phyloP scores from a whole-genome alignment of 2,797 vertebrate species.

The Sebastes itinus region DNA sequence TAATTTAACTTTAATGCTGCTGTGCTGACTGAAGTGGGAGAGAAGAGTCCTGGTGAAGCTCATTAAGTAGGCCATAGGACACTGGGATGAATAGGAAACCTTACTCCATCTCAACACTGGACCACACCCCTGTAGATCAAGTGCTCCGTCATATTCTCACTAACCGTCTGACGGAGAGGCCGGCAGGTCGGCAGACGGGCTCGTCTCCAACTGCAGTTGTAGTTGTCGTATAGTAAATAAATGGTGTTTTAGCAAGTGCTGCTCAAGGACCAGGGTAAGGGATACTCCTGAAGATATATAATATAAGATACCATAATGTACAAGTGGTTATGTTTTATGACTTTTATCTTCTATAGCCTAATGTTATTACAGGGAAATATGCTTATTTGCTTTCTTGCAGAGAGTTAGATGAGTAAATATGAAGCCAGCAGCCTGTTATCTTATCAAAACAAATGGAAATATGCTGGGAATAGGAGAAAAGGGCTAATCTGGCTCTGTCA shows the following conservation, averaged over 20 bases:
- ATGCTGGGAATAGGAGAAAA: not conserved
- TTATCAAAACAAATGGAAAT: no score
- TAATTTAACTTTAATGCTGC: not conserved
- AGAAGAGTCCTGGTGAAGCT: slow-evolving; percentile 1
- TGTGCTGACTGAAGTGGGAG: not conserved
- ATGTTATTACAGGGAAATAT: not conserved
- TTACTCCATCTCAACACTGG: slow-evolving; percentile 43
- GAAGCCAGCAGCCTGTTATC: no score
- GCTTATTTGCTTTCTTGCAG: not conserved
- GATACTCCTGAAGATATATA: not conserved
- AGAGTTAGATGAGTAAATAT: not conserved
- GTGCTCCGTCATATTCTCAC: slow-evolving; percentile 52
- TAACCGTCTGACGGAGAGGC: not conserved
- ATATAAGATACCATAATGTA: not conserved
- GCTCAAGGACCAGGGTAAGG: not conserved
- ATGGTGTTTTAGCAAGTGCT: not conserved
- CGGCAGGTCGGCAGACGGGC: not conserved
- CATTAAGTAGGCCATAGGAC: slow-evolving; percentile 61
- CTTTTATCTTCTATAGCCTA: not conserved
- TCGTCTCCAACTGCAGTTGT: not conserved
- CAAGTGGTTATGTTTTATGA: not conserved
- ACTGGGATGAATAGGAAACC: slow-evolving; percentile 75
- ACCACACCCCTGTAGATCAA: slow-evolving; percentile 75
- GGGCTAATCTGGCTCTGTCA: not conserved
- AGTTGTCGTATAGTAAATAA: not conserved